Evolutionary conservation across 1,140 invertebrate species (phyloP).

Genomic region (Laodelphax striatellus): DNA sequence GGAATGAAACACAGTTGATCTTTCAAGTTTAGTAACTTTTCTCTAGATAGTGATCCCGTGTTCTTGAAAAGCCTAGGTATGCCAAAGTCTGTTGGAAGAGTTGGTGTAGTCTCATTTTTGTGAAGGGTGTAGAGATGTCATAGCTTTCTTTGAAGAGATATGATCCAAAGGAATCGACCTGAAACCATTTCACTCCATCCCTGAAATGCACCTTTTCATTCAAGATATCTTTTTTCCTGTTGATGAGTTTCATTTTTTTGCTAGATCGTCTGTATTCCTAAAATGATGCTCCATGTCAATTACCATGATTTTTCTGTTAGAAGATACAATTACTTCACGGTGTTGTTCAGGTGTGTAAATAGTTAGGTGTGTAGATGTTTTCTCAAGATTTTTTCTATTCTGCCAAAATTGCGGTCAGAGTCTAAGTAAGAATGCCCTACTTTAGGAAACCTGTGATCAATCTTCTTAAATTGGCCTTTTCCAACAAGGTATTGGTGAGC

Average conservation of each 20-base stretch:
- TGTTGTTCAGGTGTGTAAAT: slow-evolving; percentile 2
- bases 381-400: background rate
- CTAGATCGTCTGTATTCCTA: background rate
- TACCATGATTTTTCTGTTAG: background rate
- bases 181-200: slow-evolving; percentile 1
- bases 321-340: background rate
- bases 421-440: background rate
- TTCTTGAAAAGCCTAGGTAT: background rate
- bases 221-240: background rate
- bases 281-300: background rate
- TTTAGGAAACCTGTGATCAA: background rate
- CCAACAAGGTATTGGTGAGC: background rate
- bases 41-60: background rate
- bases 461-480: background rate
- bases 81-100: background rate
- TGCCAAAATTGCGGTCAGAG: slow-evolving; percentile 1
- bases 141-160: slow-evolving; percentile 3
- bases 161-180: background rate
- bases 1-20: slow-evolving; percentile 1
- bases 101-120: no score
- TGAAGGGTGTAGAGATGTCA: background rate
- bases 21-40: slow-evolving; percentile 4
- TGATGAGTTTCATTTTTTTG: background rate
- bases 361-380: background rate
- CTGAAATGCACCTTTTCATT: background rate